Evolutionary conservation across 2,797 vertebrate genomes (phyloP).

Genomic region (Cyprinella venusta): DNA sequence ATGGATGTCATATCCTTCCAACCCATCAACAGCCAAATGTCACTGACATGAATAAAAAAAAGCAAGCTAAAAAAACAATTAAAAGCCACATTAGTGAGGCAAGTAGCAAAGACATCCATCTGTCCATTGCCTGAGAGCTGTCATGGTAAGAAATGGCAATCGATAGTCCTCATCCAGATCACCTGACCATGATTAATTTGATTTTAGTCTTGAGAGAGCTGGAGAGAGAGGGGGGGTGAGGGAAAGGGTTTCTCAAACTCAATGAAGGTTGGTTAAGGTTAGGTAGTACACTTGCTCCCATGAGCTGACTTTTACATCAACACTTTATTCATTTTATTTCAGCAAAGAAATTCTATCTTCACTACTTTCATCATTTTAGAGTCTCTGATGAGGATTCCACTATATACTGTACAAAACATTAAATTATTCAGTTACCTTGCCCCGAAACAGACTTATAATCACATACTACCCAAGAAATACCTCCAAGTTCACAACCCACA

Average conservation of each 20-base stretch:
- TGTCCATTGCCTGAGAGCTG: constrained; percentile 47
- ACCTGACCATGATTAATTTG: constrained; percentile 56
- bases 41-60: constrained; percentile 59
- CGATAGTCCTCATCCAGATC: constrained; percentile 57
- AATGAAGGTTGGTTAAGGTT: constrained; percentile 43
- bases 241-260: constrained; percentile 22
- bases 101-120: constrained; percentile 51
- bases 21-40: constrained; percentile 59
- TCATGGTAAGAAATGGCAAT: constrained; percentile 55
- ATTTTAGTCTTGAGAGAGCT: constrained; percentile 41
- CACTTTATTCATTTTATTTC: constrained; percentile 34
- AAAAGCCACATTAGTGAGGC: constrained; percentile 55
- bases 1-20: constrained; percentile 44
- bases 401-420: not conserved
- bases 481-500: not conserved
- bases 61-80: constrained; percentile 58
- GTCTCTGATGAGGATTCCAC: not conserved
- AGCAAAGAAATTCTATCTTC: constrained; percentile 25
- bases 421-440: not conserved
- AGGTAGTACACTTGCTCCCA: constrained; percentile 28
- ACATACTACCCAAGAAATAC: not conserved
- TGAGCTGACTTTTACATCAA: constrained; percentile 45
- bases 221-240: constrained; percentile 6
- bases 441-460: not conserved
- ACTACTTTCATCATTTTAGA: constrained; percentile 33